These are phyloP conservation scores for Thalpophila matura DNA, from an alignment of 2,888 invertebrate genomes.

Conservation along the genomic window DNA sequence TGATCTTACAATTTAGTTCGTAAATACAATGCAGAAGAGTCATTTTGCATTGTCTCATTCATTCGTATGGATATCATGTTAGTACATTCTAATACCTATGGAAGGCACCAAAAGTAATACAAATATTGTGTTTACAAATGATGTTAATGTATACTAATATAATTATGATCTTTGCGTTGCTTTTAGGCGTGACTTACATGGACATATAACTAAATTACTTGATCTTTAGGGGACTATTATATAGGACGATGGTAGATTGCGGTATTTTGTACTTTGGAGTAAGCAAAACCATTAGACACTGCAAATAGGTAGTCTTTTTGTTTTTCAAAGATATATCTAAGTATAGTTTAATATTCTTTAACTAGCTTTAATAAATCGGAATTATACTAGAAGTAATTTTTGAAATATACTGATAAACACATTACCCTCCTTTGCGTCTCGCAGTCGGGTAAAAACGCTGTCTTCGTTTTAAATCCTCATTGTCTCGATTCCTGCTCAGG, in stretches of 20 bases:
- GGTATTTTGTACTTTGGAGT: constrained; percentile 8
- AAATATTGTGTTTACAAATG: constrained; percentile 64
- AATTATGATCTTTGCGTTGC: constrained; percentile 42
- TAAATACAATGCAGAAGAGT: not conserved
- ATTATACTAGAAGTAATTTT: too few species aligned
- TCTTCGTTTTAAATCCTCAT: too few species aligned
- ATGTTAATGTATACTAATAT: constrained; percentile 44
- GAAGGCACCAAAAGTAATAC: constrained; percentile 76
- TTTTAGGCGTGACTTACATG: constrained; percentile 8
- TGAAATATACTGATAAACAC: too few species aligned
- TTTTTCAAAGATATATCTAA: too few species aligned
- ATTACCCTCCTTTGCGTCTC: too few species aligned
- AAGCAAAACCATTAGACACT: not conserved
- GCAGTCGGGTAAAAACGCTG: too few species aligned
- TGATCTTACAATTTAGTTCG: constrained; percentile 5
- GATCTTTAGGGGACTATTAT: too few species aligned
- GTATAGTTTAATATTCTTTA: too few species aligned
- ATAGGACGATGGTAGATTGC: not conserved
- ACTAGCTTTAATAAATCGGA: too few species aligned
- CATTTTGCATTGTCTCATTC: constrained; percentile 8
- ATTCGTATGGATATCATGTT: constrained; percentile 45
- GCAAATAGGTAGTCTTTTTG: too few species aligned
- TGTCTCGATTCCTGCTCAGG: not conserved
- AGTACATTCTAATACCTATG: constrained; percentile 77
- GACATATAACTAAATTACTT: constrained; percentile 20